A percentile compares a stretch with the other conserved stretches of the same genome.
Conservation (phyloP, 2,113 vertebrate genomes). For the Xerus inauris region DNA sequence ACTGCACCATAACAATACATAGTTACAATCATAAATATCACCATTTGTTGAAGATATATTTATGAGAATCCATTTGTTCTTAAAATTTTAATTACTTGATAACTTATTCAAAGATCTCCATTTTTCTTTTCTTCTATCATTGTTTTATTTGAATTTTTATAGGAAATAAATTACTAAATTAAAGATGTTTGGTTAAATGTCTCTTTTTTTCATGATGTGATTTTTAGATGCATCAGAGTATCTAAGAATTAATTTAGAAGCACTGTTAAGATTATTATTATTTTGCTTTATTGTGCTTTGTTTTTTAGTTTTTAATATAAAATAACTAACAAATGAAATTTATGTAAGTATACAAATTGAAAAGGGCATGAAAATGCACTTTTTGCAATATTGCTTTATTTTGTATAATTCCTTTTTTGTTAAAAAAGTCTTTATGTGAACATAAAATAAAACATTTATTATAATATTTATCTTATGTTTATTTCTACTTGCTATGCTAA, state of each 20-base stretch:
- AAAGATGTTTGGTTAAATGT: neutral
- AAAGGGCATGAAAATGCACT: neutral
- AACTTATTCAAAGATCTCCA: neutral
- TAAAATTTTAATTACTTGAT: neutral
- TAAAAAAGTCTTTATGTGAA: conserved; percentile 27
- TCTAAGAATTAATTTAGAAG: neutral
- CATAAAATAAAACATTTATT: conserved; percentile 43
- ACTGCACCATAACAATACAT: neutral
- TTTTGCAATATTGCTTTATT: conserved; percentile 13
- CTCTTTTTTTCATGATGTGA: neutral
- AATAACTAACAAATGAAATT: neutral
- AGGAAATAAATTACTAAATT: neutral
- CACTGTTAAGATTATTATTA: neutral
- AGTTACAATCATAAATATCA: neutral
- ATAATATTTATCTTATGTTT: conserved; percentile 31
- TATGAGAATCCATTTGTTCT: neutral
- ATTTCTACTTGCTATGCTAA: conserved; percentile 40
- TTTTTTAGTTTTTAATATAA: conserved; percentile 5
- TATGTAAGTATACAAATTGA: neutral
- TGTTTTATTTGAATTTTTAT: neutral
- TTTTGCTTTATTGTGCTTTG: neutral
- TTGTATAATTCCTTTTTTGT: conserved; percentile 3
- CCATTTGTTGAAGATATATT: neutral
- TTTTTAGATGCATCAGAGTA: neutral
- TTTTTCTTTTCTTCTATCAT: neutral